phyloP scores from a whole-genome alignment of 2,113 vertebrate species.

The Hippocampus mohnikei region DNA sequence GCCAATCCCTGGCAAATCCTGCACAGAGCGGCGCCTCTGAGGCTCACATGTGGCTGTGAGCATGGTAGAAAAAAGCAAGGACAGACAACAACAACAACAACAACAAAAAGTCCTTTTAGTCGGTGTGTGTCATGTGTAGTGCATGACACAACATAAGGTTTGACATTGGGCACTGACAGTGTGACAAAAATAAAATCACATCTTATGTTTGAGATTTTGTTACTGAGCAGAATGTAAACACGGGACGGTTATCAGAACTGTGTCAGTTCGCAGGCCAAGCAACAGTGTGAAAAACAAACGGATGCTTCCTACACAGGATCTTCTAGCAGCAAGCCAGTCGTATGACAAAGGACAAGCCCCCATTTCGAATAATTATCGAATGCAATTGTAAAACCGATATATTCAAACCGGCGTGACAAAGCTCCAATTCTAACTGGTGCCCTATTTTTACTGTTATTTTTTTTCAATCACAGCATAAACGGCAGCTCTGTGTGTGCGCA shows the following conservation, averaged over 20 bases:
- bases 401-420: conserved; percentile 25
- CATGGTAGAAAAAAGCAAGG: conserved; percentile 33
- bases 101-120: not conserved
- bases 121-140: not conserved
- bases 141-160: not conserved
- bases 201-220: no score
- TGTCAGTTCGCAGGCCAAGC: conserved; percentile 29
- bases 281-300: conserved; percentile 28
- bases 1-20: conserved; percentile 87
- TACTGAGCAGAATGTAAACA: no score
- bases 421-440: conserved; percentile 32
- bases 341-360: conserved; percentile 23
- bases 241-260: no score
- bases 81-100: conserved; percentile 21
- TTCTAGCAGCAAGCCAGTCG: conserved; percentile 38
- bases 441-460: conserved; percentile 14
- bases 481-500: conserved; percentile 46
- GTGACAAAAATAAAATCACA: not conserved
- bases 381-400: not conserved
- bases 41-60: conserved; percentile 83
- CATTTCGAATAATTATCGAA: conserved; percentile 27
- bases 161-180: not conserved
- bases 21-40: conserved; percentile 92
- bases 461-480: conserved; percentile 4
- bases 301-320: conserved; percentile 17